These are phyloP conservation scores for Lasioglossum calceatum DNA, from an alignment of 2,888 invertebrate species.

Conservation along the genomic window DNA sequence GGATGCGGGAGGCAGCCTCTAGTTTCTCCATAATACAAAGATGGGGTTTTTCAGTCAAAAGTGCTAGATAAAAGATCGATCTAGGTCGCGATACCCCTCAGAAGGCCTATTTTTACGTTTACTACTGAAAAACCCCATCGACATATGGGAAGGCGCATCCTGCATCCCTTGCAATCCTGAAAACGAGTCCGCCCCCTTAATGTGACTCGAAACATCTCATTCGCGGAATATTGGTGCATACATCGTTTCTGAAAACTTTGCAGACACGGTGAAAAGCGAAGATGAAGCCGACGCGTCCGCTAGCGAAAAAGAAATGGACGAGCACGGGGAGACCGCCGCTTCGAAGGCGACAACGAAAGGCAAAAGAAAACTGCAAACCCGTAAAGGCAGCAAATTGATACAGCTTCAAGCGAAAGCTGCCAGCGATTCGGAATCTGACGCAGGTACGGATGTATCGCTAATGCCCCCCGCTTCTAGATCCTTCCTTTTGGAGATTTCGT, in stretches of 20 bases:
- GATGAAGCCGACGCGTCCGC: slow-evolving; percentile 82
- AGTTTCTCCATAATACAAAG: too few relatives aligned
- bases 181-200: too few relatives aligned
- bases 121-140: too few relatives aligned
- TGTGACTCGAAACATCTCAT: neutral
- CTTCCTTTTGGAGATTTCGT: neutral
- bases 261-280: slow-evolving; percentile 76
- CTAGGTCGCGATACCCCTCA: too few relatives aligned
- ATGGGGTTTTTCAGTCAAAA: too few relatives aligned
- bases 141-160: too few relatives aligned
- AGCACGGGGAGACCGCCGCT: slow-evolving; percentile 68
- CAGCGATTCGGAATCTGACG: slow-evolving; percentile 89
- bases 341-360: slow-evolving; percentile 77
- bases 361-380: slow-evolving; percentile 78
- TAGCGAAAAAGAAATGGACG: slow-evolving; percentile 81
- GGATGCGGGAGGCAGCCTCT: too few relatives aligned
- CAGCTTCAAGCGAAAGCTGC: slow-evolving; percentile 84
- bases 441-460: slow-evolving; percentile 79
- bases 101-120: too few relatives aligned
- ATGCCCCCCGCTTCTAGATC: neutral
- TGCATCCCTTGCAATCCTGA: too few relatives aligned
- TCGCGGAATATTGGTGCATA: too few relatives aligned
- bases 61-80: too few relatives aligned
- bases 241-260: neutral
- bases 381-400: slow-evolving; percentile 80